Percentiles rank a stretch among this genome's conserved stretches.
Conservation (phyloP, 2,888 invertebrate genomes). For the Drosophila melanosoma region DNA sequence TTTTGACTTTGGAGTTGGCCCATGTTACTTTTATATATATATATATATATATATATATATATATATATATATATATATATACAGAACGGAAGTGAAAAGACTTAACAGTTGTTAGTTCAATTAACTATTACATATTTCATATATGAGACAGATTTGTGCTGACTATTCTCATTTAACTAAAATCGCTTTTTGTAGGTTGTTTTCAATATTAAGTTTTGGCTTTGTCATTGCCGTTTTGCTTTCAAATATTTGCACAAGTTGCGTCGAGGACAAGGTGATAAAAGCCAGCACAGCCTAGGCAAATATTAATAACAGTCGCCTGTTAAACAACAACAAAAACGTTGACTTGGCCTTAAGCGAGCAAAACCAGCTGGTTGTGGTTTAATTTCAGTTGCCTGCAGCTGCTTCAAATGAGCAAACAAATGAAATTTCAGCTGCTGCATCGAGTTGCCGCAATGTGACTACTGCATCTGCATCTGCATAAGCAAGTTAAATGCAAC, state of each 20-base stretch:
- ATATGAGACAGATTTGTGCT: neutral
- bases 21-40: neutral
- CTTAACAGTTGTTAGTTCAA: neutral
- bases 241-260: conserved; percentile 10
- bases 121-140: conserved; percentile 1
- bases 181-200: neutral
- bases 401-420: conserved; percentile 55
- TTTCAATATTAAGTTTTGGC: neutral
- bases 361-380: conserved; percentile 39
- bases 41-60: too few relatives aligned
- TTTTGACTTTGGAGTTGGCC: conserved; percentile 9
- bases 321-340: conserved; percentile 48
- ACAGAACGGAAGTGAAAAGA: neutral
- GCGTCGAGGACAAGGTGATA: conserved; percentile 16
- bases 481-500: conserved; percentile 38
- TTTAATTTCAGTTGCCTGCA: conserved; percentile 57
- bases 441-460: conserved; percentile 8
- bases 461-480: conserved; percentile 14
- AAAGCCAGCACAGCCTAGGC: conserved; percentile 17
- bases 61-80: too few relatives aligned
- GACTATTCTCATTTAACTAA: neutral
- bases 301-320: conserved; percentile 60
- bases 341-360: conserved; percentile 32
- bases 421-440: conserved; percentile 35
- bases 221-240: neutral